phyloP scores from a whole-genome alignment of 2,888 invertebrate genomes.

The Chaetogeoica ovagalla region DNA sequence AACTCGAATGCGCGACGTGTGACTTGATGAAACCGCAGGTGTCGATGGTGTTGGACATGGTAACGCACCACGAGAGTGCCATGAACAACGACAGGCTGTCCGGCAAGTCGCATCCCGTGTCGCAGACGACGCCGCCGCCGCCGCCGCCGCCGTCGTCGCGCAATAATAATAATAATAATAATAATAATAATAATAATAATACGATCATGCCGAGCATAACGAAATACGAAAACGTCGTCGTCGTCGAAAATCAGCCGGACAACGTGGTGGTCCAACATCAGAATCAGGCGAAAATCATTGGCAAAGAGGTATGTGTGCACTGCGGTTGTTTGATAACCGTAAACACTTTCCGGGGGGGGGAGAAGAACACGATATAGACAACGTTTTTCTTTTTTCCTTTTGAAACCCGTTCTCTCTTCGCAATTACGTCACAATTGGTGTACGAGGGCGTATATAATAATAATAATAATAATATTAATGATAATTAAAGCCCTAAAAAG shows the following conservation, averaged over 20 bases:
- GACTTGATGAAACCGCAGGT: neutral
- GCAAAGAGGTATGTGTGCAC: conserved; percentile 31
- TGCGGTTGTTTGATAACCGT: no score
- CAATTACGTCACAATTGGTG: no score
- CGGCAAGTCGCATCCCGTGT: neutral
- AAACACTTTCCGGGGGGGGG: no score
- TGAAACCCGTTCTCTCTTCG: no score
- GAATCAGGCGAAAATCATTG: conserved; percentile 10
- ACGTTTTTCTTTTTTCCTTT: no score
- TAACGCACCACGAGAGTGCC: conserved; percentile 24
- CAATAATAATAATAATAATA: neutral
- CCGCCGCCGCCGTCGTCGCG: no score
- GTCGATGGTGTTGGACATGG: conserved; percentile 45
- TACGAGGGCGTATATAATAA: no score
- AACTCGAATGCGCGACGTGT: no score
- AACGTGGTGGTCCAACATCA: neutral
- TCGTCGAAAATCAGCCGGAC: neutral
- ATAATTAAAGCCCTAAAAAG: no score
- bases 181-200: neutral
- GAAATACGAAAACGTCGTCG: conserved; percentile 3
- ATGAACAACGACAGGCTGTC: conserved; percentile 35
- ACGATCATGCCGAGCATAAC: neutral
- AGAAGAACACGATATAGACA: no score
- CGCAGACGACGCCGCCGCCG: neutral
- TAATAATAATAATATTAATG: no score